These are phyloP conservation scores for Willisornis vidua DNA, from an alignment of 2,113 vertebrate species.

Conservation along the genomic window DNA sequence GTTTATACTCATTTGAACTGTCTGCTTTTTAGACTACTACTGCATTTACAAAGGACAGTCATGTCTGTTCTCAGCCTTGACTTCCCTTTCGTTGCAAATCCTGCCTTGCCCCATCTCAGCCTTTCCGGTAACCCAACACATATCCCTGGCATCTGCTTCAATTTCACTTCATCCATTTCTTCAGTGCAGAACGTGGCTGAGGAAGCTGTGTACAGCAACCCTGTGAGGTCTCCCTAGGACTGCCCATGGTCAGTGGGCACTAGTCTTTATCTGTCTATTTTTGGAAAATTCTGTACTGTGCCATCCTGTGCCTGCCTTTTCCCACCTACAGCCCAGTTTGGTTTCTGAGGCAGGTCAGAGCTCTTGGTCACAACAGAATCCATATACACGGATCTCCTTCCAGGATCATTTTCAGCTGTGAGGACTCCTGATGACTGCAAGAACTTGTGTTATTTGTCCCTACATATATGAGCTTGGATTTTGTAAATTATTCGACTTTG, in stretches of 20 bases:
- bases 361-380: fast-evolving
- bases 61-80: not conserved
- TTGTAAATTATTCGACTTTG: not conserved
- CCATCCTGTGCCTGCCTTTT: not conserved
- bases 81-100: not conserved
- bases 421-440: not conserved
- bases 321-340: not conserved
- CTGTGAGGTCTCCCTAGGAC: not conserved
- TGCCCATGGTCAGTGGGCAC: not conserved
- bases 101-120: not conserved
- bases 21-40: not conserved
- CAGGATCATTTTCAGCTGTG: not conserved
- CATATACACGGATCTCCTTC: not conserved
- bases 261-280: not conserved
- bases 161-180: not conserved
- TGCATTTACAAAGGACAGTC: not conserved
- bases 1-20: not conserved
- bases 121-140: fast-evolving
- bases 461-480: not conserved
- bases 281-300: not conserved
- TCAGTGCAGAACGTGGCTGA: fast-evolving
- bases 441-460: not conserved
- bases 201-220: not conserved
- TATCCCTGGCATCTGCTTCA: not conserved
- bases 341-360: not conserved